Evolutionary conservation across 2,888 invertebrate species (phyloP).

Genomic region (Suillia variegata): DNA sequence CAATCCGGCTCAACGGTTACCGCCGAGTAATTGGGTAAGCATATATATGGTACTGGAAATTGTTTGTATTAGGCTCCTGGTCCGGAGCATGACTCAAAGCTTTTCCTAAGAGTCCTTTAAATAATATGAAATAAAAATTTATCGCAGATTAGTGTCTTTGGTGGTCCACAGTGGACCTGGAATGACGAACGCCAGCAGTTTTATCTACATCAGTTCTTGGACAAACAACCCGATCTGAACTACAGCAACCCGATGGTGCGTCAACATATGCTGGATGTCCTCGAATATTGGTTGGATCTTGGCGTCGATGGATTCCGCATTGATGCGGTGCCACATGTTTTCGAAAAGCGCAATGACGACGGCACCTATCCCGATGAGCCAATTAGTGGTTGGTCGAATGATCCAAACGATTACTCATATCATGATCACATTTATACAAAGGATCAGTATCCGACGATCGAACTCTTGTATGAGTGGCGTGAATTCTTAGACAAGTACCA

Average conservation of each 20-base stretch:
- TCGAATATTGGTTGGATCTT: slow-evolving; percentile 75
- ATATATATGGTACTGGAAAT: too few relatives aligned
- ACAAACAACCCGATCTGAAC: slow-evolving; percentile 81
- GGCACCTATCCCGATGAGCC: slow-evolving; percentile 63
- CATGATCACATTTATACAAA: slow-evolving; percentile 69
- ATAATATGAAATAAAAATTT: not conserved
- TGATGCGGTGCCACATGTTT: slow-evolving; percentile 68
- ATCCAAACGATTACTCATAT: slow-evolving; percentile 65
- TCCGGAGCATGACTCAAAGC: not conserved
- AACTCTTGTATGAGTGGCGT: slow-evolving; percentile 66
- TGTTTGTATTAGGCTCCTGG: not conserved
- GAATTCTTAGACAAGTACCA: slow-evolving; percentile 63
- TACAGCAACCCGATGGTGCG: slow-evolving; percentile 71
- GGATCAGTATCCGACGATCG: slow-evolving; percentile 66
- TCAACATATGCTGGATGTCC: slow-evolving; percentile 68
- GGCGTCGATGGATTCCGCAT: slow-evolving; percentile 80
- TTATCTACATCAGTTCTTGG: slow-evolving; percentile 70
- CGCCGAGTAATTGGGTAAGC: slow-evolving; percentile 51
- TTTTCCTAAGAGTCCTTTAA: not conserved
- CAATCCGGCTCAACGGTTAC: slow-evolving; percentile 30
- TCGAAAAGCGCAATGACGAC: slow-evolving; percentile 58
- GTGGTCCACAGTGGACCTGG: slow-evolving; percentile 74
- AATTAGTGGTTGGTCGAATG: slow-evolving; percentile 59
- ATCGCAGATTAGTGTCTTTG: slow-evolving; percentile 62
- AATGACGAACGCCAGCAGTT: slow-evolving; percentile 67